Evolutionary conservation across 2,113 vertebrate species (phyloP).

Genomic region (Corythornis cristatus): DNA sequence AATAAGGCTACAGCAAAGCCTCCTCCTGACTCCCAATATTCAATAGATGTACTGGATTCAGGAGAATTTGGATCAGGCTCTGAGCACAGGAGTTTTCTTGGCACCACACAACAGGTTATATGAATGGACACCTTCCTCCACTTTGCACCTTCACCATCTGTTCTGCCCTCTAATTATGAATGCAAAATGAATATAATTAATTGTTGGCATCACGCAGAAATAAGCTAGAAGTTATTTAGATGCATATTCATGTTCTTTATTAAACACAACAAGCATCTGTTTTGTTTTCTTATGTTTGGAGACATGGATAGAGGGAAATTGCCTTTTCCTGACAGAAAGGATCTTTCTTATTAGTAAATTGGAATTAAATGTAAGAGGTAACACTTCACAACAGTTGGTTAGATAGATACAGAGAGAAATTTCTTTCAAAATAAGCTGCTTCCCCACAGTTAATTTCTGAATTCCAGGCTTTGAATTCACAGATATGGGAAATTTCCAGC

Average conservation of each 20-base stretch:
- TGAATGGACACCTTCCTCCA: constrained; percentile 56
- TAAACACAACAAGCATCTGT: constrained; percentile 73
- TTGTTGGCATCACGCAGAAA: constrained; percentile 70
- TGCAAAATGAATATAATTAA: constrained; percentile 76
- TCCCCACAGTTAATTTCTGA: background rate
- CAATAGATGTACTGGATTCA: background rate
- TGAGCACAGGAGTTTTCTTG: constrained; percentile 5
- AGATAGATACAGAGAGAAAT: background rate
- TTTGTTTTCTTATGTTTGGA: constrained; percentile 71
- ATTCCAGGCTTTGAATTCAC: background rate
- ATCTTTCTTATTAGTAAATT: constrained; percentile 65
- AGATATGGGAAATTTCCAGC: background rate
- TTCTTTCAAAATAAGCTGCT: background rate
- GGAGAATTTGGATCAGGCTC: constrained; percentile 14
- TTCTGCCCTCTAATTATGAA: constrained; percentile 73
- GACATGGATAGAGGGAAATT: constrained; percentile 62
- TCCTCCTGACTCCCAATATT: background rate
- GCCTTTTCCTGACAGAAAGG: constrained; percentile 64
- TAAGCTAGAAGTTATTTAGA: constrained; percentile 64
- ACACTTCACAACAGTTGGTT: background rate
- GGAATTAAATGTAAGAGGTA: constrained; percentile 35
- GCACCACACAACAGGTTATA: constrained; percentile 39
- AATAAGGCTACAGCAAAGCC: background rate
- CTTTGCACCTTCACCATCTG: constrained; percentile 61
- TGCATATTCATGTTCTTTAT: constrained; percentile 70